Evolutionary conservation across 2,113 vertebrate species (phyloP), one percentile per base, ranked within the genome.

Genomic region (Rousettus leschenaultii): DNA sequence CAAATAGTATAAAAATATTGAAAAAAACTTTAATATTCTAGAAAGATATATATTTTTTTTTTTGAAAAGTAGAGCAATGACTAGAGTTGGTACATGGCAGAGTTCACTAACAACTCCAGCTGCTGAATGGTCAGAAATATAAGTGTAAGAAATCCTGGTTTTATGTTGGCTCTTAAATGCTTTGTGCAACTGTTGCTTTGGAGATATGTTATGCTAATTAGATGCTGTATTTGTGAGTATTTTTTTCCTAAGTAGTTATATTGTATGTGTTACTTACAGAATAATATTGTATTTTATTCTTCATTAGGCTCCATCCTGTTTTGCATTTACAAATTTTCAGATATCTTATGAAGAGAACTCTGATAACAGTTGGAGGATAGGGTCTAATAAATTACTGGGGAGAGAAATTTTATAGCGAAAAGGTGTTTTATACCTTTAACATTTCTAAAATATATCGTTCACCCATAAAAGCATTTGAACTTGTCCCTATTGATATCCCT

Each of bases 341-440:
- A 78, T 93, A 86, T 51, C 94, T 90, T 97, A 94, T 48, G 89
- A 82, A 85, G 77, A 97, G 82, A 19, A 75, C 71, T 96, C 89
- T 61, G 59, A 38, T 94, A 97, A 85, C 53, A 86, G 40, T 85
- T 89, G 53, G 43, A 55, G 45, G 65, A 95, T 45, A 94, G 74
- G 38, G 15, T 78, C 59, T 97, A 97, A 97, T 97, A 97, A 98
- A 97, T 97, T 75, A 95, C 57, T 96, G 12, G 90, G 21, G 43
- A 15, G 1, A 35, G 79, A 35, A 94, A 55, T 59, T 63, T 97
- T 98, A 95, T 70, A 68, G 77, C 45, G 40, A 96, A 97, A 97
- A 57, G 26, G 48, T 95, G 9, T 84, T 89, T 38, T 92, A 61
- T 97, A 74, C 7, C 86, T 96, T 97, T 73, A 1, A 4, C 65